Evolutionary conservation across 2,797 vertebrate species (phyloP), one percentile per base, ranked within the genome.

Genomic region (Enteromius unitaeniatus): DNA sequence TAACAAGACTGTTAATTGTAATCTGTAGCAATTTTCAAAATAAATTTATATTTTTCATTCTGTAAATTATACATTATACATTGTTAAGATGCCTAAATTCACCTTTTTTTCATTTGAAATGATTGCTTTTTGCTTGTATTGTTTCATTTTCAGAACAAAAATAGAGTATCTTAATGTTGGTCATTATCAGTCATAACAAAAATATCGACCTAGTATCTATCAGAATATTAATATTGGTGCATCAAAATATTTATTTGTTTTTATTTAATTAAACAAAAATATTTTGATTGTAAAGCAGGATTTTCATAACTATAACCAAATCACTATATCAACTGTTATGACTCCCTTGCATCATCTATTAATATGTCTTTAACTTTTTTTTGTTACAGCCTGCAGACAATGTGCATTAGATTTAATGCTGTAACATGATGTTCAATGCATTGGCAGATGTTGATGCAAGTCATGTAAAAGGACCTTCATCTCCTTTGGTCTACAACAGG

Each of bases 381-480:
- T 76, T 42, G 37, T 42, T 58, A 76, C 72, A 55, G 28, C 34
- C 74, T 60, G 7, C n/a, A 15, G 31, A 76, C 28, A 37, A 34
- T 37, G 19, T 15, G 21, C 3, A 3, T 42, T 34, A 21, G 15
- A 64, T 15, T 26, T 47, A 78, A 45, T 1, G 10, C 55, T 47
- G 6, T 28, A 78, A 10, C 23, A 8, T 67, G 26, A 79, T 15
- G 45, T 23, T 69, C 13, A 53, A 26, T 31, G 45, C 47, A 37
- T 10, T 58, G 34, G 23, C 23, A 26, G 21, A 76, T 40, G n/a
- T 68, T 64, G 69, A 74, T 64, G 55, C 69, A 82, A 62, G 37
- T 82, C 69, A 37, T 81, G 67, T 82, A 19, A 82, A 82, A 73
- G 40, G 42, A 53, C 15, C 62, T 83, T 68, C 6, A 75, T 6